Evolutionary conservation across 2,888 invertebrate species (phyloP).

Genomic region (Cheilosia pagana): DNA sequence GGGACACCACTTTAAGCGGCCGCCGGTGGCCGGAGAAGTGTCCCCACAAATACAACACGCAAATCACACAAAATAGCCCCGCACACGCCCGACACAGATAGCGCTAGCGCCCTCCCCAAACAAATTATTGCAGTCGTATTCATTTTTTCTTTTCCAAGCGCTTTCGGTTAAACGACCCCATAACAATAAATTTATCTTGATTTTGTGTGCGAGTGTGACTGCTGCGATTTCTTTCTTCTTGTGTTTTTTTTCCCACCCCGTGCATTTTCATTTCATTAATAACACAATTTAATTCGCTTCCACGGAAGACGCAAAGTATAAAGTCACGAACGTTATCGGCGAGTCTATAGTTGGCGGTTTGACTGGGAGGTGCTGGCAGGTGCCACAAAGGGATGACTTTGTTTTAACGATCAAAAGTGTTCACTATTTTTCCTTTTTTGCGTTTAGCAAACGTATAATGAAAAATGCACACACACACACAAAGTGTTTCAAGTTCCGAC

Average conservation of each 20-base stretch:
- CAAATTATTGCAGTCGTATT: background rate
- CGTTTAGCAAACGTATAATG: constrained; percentile 1
- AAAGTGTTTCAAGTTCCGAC: constrained; percentile 12
- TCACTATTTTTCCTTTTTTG: background rate
- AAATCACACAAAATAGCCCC: constrained; percentile 38
- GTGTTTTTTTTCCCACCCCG: constrained; percentile 25
- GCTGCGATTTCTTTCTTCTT: constrained; percentile 67
- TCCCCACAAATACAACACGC: constrained; percentile 45
- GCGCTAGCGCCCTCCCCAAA: background rate
- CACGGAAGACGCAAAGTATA: constrained; percentile 48
- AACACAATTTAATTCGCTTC: constrained; percentile 62
- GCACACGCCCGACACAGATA: background rate
- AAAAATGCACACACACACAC: background rate
- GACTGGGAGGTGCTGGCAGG: constrained; percentile 23
- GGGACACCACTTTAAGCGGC: background rate
- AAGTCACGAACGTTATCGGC: constrained; percentile 60
- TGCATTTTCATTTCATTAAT: constrained; percentile 67
- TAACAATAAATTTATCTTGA: constrained; percentile 73
- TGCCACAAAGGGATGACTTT: constrained; percentile 23
- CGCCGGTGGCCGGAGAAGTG: constrained; percentile 14
- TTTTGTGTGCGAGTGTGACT: constrained; percentile 41
- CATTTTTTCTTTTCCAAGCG: constrained; percentile 32
- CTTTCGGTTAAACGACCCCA: constrained; percentile 72
- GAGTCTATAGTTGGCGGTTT: background rate
- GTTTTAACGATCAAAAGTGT: constrained; percentile 25